phyloP scores from a whole-genome alignment of 1,140 invertebrate species.

The Lordiphosa stackelbergi region DNA sequence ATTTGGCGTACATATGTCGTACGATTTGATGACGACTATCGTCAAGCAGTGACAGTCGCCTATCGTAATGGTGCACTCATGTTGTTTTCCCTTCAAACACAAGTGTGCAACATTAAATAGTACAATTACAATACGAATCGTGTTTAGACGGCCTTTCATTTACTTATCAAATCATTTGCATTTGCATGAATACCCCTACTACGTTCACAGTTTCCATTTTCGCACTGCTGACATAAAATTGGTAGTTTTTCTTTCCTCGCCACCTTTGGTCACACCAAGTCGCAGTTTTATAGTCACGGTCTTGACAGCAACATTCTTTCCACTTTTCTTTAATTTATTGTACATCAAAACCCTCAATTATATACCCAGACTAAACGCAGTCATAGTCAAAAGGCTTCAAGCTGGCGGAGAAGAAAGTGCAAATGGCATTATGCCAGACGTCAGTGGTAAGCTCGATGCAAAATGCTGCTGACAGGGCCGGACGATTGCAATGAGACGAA shows the following conservation, averaged over 20 bases:
- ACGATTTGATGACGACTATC: too few relatives aligned
- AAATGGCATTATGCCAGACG: slow-evolving; percentile 75
- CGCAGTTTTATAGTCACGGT: background rate
- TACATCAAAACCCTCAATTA: slow-evolving; percentile 26
- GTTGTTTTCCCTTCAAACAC: too few relatives aligned
- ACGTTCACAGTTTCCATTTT: too few relatives aligned
- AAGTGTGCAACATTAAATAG: too few relatives aligned
- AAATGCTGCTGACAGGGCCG: background rate
- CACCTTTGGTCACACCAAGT: slow-evolving; percentile 1
- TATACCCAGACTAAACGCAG: background rate
- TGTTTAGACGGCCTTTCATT: too few relatives aligned
- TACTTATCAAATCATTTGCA: too few relatives aligned
- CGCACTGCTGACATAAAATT: background rate
- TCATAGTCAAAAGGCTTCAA: slow-evolving; percentile 48
- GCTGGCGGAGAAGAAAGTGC: slow-evolving; percentile 73
- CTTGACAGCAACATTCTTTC: slow-evolving; percentile 22
- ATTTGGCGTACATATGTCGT: too few relatives aligned
- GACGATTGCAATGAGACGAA: background rate
- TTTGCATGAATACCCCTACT: too few relatives aligned
- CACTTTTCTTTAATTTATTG: slow-evolving; percentile 11
- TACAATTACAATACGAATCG: too few relatives aligned
- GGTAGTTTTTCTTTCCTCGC: background rate
- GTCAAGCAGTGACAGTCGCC: too few relatives aligned
- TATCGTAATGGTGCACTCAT: too few relatives aligned
- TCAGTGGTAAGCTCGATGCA: slow-evolving; percentile 64